Conservation (phyloP, 64 coral and sea anemone species). For the Montipora efflorescens region DNA sequence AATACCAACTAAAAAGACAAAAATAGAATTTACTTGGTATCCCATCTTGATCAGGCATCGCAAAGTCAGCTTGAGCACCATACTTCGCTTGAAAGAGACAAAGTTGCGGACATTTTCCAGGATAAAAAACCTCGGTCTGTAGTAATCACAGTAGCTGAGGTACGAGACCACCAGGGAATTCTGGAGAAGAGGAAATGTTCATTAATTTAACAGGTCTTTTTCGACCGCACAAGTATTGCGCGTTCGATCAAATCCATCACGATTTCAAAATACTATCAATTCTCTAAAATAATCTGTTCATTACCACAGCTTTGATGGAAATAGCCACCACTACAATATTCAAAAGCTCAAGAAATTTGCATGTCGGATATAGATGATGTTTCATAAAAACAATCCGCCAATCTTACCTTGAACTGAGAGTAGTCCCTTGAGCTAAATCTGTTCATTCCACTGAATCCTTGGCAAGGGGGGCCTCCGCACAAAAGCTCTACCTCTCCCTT, state of each 20-base stretch:
- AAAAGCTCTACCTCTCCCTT: conserved; percentile 95
- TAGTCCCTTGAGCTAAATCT: conserved; percentile 97
- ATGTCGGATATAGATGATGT: no score
- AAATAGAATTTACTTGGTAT: conserved; percentile 81
- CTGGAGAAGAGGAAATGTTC: conserved; percentile 29
- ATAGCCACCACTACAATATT: no score
- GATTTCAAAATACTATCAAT: not conserved
- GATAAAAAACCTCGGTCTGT: conserved; percentile 94
- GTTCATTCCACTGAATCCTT: conserved; percentile 99
- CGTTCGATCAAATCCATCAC: no score
- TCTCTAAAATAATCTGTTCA: no score
- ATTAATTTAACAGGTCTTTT: not conserved
- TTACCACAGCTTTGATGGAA: no score
- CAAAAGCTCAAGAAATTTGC: no score
- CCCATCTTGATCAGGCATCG: conserved; percentile 95
- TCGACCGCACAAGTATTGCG: not conserved
- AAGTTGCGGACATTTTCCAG: conserved; percentile 98
- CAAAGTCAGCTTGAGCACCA: conserved; percentile 94
- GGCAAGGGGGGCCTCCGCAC: conserved; percentile 98
- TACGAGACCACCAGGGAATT: conserved; percentile 88
- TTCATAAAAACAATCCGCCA: accelerated
- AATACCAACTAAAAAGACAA: not conserved
- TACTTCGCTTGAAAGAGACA: conserved; percentile 95
- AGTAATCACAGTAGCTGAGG: conserved; percentile 97
- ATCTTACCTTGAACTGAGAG: conserved; percentile 91